Base-by-base conservation (phyloP, 92 coral and sea anemone genomes). In the Phenganax stokvisi region DNA sequence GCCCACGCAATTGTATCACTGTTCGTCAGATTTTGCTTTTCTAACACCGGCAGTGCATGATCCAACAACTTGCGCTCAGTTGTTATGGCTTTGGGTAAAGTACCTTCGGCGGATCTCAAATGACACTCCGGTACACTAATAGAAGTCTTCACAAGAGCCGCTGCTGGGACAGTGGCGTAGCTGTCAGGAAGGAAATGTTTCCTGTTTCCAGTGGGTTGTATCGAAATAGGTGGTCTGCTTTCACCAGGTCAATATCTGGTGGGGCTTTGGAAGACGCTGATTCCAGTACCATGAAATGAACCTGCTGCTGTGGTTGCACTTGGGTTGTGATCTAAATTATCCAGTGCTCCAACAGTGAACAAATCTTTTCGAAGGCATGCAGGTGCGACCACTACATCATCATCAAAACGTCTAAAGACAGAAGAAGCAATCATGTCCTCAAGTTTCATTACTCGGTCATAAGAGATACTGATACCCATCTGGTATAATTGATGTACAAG, bases 71-170 rank as follows among this genome's bases (percentile, higher is more conserved):
- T 67, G 31, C 51, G 53, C 76, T 84, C 85, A 44, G 64, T 56
- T 3, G 54, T 16, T 62, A 25, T 79, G n/a, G 82, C 85, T 6
- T 83, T 85, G 25, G 72, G 74, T 55, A 77, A 30, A 28, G 10
- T 62, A 31, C 56, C 60, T 47, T 72, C 44, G 13, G 64, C 67
- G 2, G 47, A 56, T 59, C 28, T 54, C 62, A 17, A 72, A 37
- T 56, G 72, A 29, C 84, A 8, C 56, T 59, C 84, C 76, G 83
- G 84, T 3, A 88, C 86, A 54, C 82, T 62, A 12, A 85, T 74
- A 69, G 74, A 37, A 44, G 66, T 74, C 6, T 77, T 12, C 59
- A 51, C 58, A 67, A 76, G 31, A 15, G 69, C n/a, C 12, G 58
- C 82, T 31, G 82, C 72, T 7, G 82, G 82, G 60, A 78, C 82